A percentile compares a stretch with the other conserved stretches of the same genome.
Conservation (phyloP, 2,888 invertebrate genomes). For the Cryptus armator region DNA sequence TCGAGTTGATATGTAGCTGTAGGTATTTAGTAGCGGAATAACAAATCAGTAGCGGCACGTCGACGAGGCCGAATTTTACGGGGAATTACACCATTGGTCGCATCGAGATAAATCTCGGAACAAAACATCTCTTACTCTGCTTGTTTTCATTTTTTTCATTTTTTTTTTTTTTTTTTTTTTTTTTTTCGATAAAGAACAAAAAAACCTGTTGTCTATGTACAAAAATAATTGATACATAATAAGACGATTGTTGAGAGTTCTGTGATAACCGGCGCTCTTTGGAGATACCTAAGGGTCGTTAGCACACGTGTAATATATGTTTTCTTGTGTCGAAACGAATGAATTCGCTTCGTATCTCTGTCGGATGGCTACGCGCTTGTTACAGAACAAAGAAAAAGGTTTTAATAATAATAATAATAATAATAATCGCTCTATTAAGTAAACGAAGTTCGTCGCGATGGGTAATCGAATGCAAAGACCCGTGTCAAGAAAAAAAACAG, state of each 20-base stretch:
- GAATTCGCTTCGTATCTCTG: slow-evolving; percentile 6
- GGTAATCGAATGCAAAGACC: slow-evolving; percentile 42
- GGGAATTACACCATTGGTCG: not conserved
- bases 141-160: slow-evolving; percentile 20
- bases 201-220: slow-evolving; percentile 71
- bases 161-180: not conserved
- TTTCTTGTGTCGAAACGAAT: not conserved
- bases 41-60: slow-evolving; percentile 56
- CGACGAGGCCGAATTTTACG: slow-evolving; percentile 65
- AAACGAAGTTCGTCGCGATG: slow-evolving; percentile 47
- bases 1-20: slow-evolving; percentile 78
- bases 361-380: slow-evolving; percentile 28
- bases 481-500: slow-evolving; percentile 23
- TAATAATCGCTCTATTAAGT: slow-evolving; percentile 37
- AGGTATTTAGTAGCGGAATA: slow-evolving; percentile 49
- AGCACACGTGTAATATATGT: not conserved
- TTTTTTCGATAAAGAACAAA: slow-evolving; percentile 50
- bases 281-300: slow-evolving; percentile 12
- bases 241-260: slow-evolving; percentile 66
- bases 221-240: slow-evolving; percentile 70
- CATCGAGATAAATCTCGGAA: slow-evolving; percentile 1
- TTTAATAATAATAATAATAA: not conserved
- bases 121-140: slow-evolving; percentile 29
- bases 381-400: slow-evolving; percentile 10
- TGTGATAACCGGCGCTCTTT: slow-evolving; percentile 58